A percentile compares a stretch with the other conserved stretches of the same genome.
These are phyloP conservation scores for Xyliphius kryptos DNA, from an alignment of 2,113 vertebrate species.

Conservation along the genomic window DNA sequence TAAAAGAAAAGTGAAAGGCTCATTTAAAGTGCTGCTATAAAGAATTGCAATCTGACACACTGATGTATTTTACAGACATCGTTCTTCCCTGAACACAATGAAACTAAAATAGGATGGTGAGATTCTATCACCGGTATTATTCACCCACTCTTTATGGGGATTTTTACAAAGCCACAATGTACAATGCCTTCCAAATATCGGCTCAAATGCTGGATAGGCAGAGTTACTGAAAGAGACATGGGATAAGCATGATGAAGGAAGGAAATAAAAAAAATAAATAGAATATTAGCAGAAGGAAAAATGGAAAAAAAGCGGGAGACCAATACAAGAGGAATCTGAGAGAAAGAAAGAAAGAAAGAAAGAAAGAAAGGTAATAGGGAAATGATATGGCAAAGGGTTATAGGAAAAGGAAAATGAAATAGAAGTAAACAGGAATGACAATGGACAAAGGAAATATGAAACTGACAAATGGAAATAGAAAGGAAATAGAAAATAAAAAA, in stretches of 20 bases:
- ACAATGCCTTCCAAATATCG: background rate
- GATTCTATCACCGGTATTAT: conserved; percentile 10
- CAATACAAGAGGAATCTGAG: too few species aligned
- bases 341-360: background rate
- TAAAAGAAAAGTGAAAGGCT: background rate
- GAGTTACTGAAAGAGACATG: too few species aligned
- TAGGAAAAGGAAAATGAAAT: background rate
- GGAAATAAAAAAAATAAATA: background rate
- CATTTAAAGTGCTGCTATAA: background rate
- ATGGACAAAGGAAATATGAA: background rate
- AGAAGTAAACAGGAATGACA: background rate
- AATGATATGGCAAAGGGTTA: too few species aligned
- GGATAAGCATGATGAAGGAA: too few species aligned
- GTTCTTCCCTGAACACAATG: background rate
- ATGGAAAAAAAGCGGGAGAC: background rate
- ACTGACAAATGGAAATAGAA: background rate
- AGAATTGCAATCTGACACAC: background rate
- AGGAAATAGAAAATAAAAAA: too few species aligned
- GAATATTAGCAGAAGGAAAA: background rate
- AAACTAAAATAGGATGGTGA: conserved; percentile 5
- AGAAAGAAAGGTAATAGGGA: too few species aligned
- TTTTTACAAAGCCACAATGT: conserved; percentile 14
- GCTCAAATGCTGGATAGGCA: background rate
- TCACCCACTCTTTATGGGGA: background rate
- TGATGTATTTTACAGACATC: background rate